A percentile compares a stretch with the other conserved stretches of the same genome.
Conservation (phyloP, 2,888 invertebrate genomes). For the Pyrrhia umbra region DNA sequence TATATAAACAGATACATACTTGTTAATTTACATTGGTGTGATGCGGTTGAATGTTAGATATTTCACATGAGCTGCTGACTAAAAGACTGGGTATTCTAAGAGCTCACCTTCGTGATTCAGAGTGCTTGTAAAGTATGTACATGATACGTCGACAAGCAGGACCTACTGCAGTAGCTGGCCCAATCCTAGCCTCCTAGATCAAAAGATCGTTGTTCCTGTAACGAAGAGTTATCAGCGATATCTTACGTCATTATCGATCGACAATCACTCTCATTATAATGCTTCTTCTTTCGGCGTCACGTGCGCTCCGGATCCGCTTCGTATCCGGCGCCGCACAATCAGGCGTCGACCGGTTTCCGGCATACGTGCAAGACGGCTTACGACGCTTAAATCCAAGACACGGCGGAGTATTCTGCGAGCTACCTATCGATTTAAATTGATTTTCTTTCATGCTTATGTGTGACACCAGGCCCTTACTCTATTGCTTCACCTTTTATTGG, state of each 20-base stretch:
- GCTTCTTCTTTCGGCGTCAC: conserved; percentile 18
- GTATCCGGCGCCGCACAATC: conserved; percentile 44
- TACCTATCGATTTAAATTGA: not conserved
- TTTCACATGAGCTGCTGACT: no score
- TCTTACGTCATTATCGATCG: not conserved
- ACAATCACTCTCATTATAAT: conserved; percentile 7
- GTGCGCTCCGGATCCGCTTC: conserved; percentile 41
- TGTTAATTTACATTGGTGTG: no score
- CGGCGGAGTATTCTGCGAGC: not conserved
- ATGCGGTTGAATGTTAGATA: no score
- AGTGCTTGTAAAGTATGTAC: no score
- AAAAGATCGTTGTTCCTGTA: not conserved
- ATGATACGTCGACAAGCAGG: no score
- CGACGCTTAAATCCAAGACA: conserved; percentile 9
- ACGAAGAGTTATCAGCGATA: not conserved
- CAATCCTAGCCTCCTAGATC: not conserved
- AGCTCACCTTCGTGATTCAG: no score
- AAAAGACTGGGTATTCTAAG: no score
- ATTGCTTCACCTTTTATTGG: not conserved
- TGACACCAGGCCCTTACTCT: not conserved
- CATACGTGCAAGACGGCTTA: conserved; percentile 19
- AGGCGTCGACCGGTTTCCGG: conserved; percentile 35
- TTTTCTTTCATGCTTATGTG: not conserved
- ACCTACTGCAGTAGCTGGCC: no score
- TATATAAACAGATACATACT: not conserved